These are phyloP conservation scores for Diorhabda sublineata DNA, from an alignment of 1,140 invertebrate genomes.

Conservation along the genomic window DNA sequence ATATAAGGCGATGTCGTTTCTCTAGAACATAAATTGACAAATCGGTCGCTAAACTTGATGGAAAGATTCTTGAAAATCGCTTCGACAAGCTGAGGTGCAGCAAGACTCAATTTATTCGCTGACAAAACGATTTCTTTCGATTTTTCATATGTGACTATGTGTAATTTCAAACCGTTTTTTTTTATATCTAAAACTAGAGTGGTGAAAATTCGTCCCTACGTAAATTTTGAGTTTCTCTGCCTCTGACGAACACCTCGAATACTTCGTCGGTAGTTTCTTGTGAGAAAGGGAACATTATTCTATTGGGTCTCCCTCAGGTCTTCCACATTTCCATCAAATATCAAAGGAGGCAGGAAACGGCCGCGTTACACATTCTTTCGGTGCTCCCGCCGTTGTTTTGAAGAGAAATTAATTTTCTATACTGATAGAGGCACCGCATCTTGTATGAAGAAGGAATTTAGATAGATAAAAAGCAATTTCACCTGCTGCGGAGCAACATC, in stretches of 20 bases:
- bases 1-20: no score
- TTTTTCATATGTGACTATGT: no score
- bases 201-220: no score
- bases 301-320: background rate
- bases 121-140: no score
- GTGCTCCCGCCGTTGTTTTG: background rate
- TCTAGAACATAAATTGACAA: no score
- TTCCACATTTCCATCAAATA: conserved; percentile 1
- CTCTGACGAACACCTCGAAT: background rate
- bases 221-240: background rate
- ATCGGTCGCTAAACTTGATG: no score
- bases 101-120: no score
- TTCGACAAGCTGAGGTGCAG: no score
- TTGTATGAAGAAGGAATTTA: conserved; percentile 1
- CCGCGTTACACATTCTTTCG: background rate
- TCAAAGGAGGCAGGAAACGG: conserved; percentile 1
- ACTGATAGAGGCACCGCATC: background rate
- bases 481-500: no score
- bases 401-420: conserved; percentile 1
- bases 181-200: no score
- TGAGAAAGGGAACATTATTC: conserved; percentile 2
- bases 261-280: background rate
- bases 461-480: background rate
- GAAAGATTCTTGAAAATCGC: no score
- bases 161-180: no score